Base-by-base conservation (phyloP, 1,140 invertebrate species). In the Oreohelix idahoensis region DNA sequence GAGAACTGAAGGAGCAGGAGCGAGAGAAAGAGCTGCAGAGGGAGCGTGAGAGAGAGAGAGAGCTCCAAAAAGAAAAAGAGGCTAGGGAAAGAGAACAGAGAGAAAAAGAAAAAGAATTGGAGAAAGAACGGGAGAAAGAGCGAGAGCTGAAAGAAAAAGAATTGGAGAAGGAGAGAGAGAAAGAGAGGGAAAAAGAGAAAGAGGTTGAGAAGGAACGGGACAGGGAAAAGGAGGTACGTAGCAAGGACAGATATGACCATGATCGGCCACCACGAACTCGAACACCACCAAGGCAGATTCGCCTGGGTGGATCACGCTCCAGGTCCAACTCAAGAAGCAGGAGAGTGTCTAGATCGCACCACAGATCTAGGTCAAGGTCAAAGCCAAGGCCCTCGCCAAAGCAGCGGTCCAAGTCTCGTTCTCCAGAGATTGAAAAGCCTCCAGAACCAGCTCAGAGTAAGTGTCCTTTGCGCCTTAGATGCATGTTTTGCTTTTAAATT, bases 61-160 rank as follows among this genome's bases (percentile, higher is more conserved):
- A 85, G 4, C 69, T 69, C 69, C 77, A 71, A 69, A 70, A 39
- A 69, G 79, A 81, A 53, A 42, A 53, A 69, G 71, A 75, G 35
- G n/a, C 39, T 8, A 92, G 93, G 58, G 91, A 93, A 69, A 83
- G 85, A 51, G 85, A 88, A 36, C 71, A 84, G 53, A 79, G 86
- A 86, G 74, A 89, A 87, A 53, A 69, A 32, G 75, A 85, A 42
- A 83, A 51, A 35, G 80, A 83, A 39, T 63, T 79, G 49, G 63
- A 83, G 74, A 89, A 85, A 51, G 84, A 89, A 26, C 83, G 85
- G 75, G 88, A 89, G n/a, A 76, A 76, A 70, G 85, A 85, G 53
- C 75, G 84, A 17, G 86, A 85, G 4, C 39, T 69, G 53, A 88
- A 84, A 58, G 83, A 88, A 17, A 87, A 85, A 81, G 89, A 89